A percentile compares a stretch with the other conserved stretches of the same genome.
Conservation (phyloP, 1,140 invertebrate species). For the Nebria ingens region DNA sequence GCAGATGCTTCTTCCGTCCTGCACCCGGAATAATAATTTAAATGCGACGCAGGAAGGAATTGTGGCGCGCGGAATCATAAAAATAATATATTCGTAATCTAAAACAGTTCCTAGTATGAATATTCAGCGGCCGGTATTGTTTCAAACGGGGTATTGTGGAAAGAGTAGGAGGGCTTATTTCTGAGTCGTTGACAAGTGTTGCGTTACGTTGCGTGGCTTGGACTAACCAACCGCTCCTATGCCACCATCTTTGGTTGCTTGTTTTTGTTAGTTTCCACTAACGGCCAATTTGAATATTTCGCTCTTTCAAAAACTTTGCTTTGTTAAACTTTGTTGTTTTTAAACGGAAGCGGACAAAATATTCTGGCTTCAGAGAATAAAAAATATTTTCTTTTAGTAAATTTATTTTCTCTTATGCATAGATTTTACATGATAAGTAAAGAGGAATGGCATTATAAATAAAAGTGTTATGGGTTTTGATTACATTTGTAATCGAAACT, state of each 20-base stretch:
- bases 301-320: background rate
- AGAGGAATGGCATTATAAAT: too few species aligned
- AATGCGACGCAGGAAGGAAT: conserved; percentile 8
- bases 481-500: too few species aligned
- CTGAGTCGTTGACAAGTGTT: conserved; percentile 8
- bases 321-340: background rate
- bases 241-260: background rate
- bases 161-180: background rate
- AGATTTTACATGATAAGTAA: too few species aligned
- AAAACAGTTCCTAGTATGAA: conserved; percentile 5
- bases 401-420: too few species aligned
- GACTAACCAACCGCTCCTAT: background rate
- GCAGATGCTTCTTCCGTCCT: conserved; percentile 6
- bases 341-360: background rate
- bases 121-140: background rate
- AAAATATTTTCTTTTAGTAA: too few species aligned
- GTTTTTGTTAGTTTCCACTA: background rate
- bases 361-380: too few species aligned
- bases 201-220: background rate
- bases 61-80: conserved; percentile 7
- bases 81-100: conserved; percentile 10
- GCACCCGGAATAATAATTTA: background rate
- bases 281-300: conserved; percentile 6
- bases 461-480: too few species aligned
- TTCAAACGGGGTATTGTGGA: background rate